Evolutionary conservation across 2,888 invertebrate genomes (phyloP).

Genomic region (Cerceris rybyensis): DNA sequence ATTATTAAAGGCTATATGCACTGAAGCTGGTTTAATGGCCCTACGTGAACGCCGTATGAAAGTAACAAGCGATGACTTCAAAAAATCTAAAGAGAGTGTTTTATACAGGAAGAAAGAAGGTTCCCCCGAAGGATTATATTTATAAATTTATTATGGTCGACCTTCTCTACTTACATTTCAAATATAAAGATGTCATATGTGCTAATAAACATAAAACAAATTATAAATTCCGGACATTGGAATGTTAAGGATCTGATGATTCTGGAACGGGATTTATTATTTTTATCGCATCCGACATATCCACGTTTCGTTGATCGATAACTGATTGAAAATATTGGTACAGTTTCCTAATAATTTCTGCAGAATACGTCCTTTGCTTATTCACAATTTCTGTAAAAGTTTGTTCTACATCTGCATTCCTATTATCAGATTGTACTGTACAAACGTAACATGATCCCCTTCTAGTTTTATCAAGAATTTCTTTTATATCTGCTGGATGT

Average conservation of each 20-base stretch:
- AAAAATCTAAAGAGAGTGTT: constrained; percentile 99
- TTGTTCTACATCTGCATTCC: constrained; percentile 24
- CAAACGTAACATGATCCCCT: constrained; percentile 76
- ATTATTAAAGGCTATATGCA: constrained; percentile 94
- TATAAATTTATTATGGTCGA: constrained; percentile 84
- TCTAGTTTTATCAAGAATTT: constrained; percentile 69
- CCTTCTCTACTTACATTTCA: constrained; percentile 56
- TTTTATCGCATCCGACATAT: constrained; percentile 18
- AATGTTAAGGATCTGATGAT: constrained; percentile 16
- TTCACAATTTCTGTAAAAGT: constrained; percentile 68
- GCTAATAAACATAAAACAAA: constrained; percentile 43
- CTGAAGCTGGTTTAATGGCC: constrained; percentile 99
- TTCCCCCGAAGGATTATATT: constrained; percentile 98
- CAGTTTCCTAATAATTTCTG: constrained; percentile 67
- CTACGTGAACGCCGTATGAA: constrained; percentile 99
- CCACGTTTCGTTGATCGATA: constrained; percentile 50
- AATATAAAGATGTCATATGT: constrained; percentile 37
- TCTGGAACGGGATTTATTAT: constrained; percentile 11
- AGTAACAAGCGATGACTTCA: constrained; percentile 99
- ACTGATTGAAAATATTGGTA: constrained; percentile 70
- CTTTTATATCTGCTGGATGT: constrained; percentile 67
- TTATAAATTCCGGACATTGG: constrained; percentile 1
- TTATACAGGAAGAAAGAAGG: constrained; percentile 99
- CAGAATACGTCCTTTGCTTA: constrained; percentile 73
- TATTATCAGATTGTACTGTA: constrained; percentile 44